Base-by-base conservation (phyloP, 2,888 invertebrate genomes). In the Podabrus alpinus region DNA sequence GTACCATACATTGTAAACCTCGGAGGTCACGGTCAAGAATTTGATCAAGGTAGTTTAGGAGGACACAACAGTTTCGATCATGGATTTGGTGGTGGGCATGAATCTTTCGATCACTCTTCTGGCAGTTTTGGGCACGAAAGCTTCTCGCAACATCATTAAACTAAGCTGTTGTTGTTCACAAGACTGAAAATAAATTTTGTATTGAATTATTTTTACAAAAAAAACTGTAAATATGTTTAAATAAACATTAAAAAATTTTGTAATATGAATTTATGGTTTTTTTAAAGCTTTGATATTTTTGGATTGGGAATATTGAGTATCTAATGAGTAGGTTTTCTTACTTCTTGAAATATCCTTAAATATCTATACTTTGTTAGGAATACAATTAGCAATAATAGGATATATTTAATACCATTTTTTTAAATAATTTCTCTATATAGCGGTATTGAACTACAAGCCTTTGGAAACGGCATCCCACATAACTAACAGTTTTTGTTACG, bases 1-100 rank as follows among this genome's bases (percentile, higher is more conserved):
- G 89, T 90, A 2, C 86, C 86, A 25, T 83, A 87, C 19, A 79
- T 81, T 68, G 81, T 86, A 9, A 84, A 86, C 77, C 83, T 80
- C 68, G 78, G 80, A 74, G 80, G 80, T 11, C 64, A 69, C 24
- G 74, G 71, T 66, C 19, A 61, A 74, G 75, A 79, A 72, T 66
- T 80, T 72, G 72, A 72, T 64, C 72, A 72, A 19, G 72, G 78
- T 21, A 78, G 80, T 69, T 29, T 29, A 4, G 80, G 81, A 25
- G 77, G 77, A n/a, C n/a, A n/a, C n/a, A n/a, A n/a, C n/a, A n/a
- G n/a, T n/a, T n/a, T n/a, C 21, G 69, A 45, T 29, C 75, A 76
- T 60, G 78, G 75, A 45, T 73, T 74, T 15, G 75, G 75, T 16
- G 75, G 76, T 15, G 77, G 80, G 15, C 71, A 66, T 71, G 59